Conservation (phyloP, 2,113 vertebrate genomes). For the Myodes glareolus region DNA sequence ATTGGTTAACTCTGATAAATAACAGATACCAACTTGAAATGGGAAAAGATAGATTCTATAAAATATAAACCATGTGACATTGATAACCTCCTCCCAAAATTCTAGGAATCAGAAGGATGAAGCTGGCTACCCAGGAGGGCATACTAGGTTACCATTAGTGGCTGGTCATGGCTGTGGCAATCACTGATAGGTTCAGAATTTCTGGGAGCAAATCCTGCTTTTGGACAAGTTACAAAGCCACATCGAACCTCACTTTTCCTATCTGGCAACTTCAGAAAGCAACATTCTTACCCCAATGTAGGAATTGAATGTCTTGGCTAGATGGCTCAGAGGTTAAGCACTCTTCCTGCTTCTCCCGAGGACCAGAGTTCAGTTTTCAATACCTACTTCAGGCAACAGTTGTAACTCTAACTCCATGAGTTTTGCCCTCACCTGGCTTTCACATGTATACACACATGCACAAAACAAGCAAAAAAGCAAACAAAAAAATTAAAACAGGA, state of each 20-base stretch:
- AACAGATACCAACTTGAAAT: not conserved
- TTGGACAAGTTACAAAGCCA: not conserved
- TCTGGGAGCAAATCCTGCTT: slow-evolving; percentile 1
- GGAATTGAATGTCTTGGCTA: not conserved
- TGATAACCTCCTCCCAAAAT: not conserved
- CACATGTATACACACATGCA: not conserved
- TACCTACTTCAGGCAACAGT: not conserved
- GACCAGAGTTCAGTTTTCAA: not conserved
- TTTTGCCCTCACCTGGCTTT: not conserved
- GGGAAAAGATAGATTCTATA: not conserved
- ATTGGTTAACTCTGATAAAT: not conserved
- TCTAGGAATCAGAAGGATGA: not conserved
- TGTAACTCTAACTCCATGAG: not conserved
- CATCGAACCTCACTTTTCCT: not conserved
- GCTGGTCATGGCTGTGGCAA: not conserved
- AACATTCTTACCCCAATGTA: not conserved
- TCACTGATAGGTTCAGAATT: not conserved
- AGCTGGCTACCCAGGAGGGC: not conserved
- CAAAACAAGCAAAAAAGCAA: not conserved
- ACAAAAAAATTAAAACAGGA: not conserved
- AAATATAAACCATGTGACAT: not conserved
- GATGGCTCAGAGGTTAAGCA: not conserved
- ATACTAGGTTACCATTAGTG: not conserved
- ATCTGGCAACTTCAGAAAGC: not conserved
- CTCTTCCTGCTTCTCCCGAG: not conserved